Evolutionary conservation across 2,113 vertebrate genomes (phyloP), one percentile per base, ranked within the genome.

Genomic region (Peromyscus leucopus): DNA sequence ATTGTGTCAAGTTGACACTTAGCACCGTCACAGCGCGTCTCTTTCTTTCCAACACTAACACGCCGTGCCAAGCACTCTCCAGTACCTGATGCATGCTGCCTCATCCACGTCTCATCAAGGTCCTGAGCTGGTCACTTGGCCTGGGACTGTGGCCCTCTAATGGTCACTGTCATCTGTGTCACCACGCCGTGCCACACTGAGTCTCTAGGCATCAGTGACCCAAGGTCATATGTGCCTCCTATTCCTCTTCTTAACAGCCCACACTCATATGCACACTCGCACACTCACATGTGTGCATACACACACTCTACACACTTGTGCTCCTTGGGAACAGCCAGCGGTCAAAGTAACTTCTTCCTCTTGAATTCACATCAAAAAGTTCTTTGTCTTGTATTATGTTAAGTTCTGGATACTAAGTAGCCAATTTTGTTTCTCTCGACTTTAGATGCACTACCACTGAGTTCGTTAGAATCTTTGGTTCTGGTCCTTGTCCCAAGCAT

Each of bases 101-200:
- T 15, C 17, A 8, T 31, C 78, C 36, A 48, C 11, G 51, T 42
- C 3, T 39, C 33, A 2, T 33, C 19, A n/a, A 17, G 69, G 8
- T 16, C 51, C 55, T 12, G 69, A 63, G 36, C 24, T 28, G 8
- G 8, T 39, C 8, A 42, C 36, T 88, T 22, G 0, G 0, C 57
- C 63, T n/a, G 24, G 12, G 48, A 33, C 33, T 6, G 10, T 28
- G 48, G 75, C 39, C 51, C 7, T 22, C 21, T 59, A 16, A 8
- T 2, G 17, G 31, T 16, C 8, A 48, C 24, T 26, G 22, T 19
- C 16, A 11, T 82, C 42, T 75, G 2, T 42, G 12, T 84, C 21
- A n/a, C n/a, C 51, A 80, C 26, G 10, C 33, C 7, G 0, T 3
- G 31, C 19, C 16, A 7, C 12, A 26, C 71, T 9, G 48, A 67